Evolutionary conservation across 1,140 invertebrate genomes (phyloP).

Genomic region (Eciton burchellii): DNA sequence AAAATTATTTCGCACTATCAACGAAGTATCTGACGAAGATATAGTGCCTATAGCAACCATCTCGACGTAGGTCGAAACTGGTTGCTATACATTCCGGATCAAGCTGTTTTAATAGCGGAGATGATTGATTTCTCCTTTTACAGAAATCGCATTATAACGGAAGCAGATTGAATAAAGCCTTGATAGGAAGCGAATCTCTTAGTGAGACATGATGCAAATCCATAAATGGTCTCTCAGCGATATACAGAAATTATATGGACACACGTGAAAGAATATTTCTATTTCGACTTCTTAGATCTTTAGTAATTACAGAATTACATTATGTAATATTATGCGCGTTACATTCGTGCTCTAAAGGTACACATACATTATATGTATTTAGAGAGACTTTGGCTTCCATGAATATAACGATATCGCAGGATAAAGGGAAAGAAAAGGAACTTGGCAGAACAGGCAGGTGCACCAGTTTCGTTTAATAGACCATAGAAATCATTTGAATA

Average conservation of each 20-base stretch:
- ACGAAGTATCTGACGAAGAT: slow-evolving; percentile 13
- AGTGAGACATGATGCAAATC: not conserved
- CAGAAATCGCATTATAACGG: slow-evolving; percentile 51
- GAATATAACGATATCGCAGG: slow-evolving; percentile 62
- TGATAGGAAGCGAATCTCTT: slow-evolving; percentile 12
- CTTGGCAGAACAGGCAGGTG: slow-evolving; percentile 78
- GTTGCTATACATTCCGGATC: slow-evolving; percentile 40
- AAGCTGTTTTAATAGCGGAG: slow-evolving; percentile 41
- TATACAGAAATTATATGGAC: not conserved
- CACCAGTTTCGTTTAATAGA: slow-evolving; percentile 80
- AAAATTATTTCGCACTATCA: not conserved
- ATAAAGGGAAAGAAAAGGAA: slow-evolving; percentile 57
- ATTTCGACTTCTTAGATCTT: too few species aligned
- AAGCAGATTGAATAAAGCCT: slow-evolving; percentile 12
- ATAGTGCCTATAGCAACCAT: slow-evolving; percentile 54
- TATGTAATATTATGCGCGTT: too few species aligned
- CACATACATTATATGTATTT: not conserved
- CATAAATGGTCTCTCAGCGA: not conserved
- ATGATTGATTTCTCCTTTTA: slow-evolving; percentile 59
- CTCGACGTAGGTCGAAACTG: slow-evolving; percentile 25
- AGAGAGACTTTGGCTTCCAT: slow-evolving; percentile 23
- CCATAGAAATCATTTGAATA: slow-evolving; percentile 65
- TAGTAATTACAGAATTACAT: too few species aligned
- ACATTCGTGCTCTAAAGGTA: too few species aligned
- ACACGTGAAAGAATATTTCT: too few species aligned